Conservation (phyloP, 2,797 vertebrate genomes). For the Rhinophrynus dorsalis region DNA sequence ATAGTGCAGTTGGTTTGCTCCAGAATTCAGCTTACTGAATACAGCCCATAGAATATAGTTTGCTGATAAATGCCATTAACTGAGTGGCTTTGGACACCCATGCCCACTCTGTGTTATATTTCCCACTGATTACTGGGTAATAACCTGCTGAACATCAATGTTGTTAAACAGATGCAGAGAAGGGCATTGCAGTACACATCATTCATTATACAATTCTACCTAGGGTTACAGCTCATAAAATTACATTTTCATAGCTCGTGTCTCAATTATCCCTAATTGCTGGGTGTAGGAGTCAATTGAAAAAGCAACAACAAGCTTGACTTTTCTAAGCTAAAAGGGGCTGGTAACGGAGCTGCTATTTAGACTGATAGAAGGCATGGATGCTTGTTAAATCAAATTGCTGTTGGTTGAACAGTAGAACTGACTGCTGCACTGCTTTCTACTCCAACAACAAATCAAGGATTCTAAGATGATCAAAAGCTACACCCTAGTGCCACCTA, state of each 20-base stretch:
- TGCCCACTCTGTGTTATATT: constrained; percentile 5
- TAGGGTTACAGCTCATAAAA: constrained; percentile 49
- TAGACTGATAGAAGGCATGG: constrained; percentile 55
- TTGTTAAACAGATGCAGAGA: constrained; percentile 28
- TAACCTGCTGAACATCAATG: constrained; percentile 17
- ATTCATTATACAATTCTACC: constrained; percentile 49
- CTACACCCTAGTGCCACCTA: constrained; percentile 75
- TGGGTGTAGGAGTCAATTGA: constrained; percentile 10
- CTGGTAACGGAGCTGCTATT: constrained; percentile 56
- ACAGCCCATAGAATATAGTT: no score
- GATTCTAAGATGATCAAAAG: constrained; percentile 58
- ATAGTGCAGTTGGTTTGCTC: no score
- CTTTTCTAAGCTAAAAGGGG: constrained; percentile 55
- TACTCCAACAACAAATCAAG: not conserved
- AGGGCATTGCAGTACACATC: constrained; percentile 36
- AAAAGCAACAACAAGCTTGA: constrained; percentile 36
- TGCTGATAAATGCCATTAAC: constrained; percentile 37
- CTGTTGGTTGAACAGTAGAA: constrained; percentile 13
- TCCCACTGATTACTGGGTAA: constrained; percentile 16
- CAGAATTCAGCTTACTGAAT: no score
- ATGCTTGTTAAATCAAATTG: constrained; percentile 52
- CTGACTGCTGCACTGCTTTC: constrained; percentile 9
- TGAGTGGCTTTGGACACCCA: no score
- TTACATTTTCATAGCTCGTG: constrained; percentile 48
- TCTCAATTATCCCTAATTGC: constrained; percentile 4